These are phyloP conservation scores for Drosophila paramelanica DNA, from an alignment of 2,888 invertebrate genomes.

Conservation along the genomic window DNA sequence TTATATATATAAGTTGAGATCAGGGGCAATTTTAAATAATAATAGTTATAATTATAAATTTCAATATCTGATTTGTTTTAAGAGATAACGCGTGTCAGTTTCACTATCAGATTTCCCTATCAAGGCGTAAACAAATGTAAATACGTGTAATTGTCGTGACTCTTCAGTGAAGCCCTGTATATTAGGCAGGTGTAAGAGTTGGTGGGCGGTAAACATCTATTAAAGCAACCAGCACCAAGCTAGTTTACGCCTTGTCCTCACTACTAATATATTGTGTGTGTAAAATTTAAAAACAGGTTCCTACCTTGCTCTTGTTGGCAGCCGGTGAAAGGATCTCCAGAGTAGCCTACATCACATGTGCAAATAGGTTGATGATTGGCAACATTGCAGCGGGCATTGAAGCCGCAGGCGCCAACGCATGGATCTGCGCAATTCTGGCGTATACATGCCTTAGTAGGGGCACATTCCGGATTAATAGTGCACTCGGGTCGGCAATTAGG, in stretches of 20 bases:
- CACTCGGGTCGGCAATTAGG: slow-evolving; percentile 89
- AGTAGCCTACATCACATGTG: slow-evolving; percentile 86
- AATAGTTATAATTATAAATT: not conserved
- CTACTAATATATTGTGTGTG: slow-evolving; percentile 32
- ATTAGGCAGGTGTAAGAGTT: slow-evolving; percentile 35
- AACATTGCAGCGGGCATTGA: slow-evolving; percentile 88
- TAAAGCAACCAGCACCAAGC: slow-evolving; percentile 85
- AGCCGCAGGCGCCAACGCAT: slow-evolving; percentile 89
- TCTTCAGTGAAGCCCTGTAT: slow-evolving; percentile 24
- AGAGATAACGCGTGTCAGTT: slow-evolving; percentile 43
- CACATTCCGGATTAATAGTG: slow-evolving; percentile 86
- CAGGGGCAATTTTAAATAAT: slow-evolving; percentile 23
- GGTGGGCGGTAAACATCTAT: slow-evolving; percentile 76
- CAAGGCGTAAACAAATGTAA: slow-evolving; percentile 60
- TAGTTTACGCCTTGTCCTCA: slow-evolving; percentile 73
- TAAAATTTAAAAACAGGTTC: slow-evolving; percentile 58
- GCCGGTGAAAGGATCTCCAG: slow-evolving; percentile 88
- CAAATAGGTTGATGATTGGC: slow-evolving; percentile 86
- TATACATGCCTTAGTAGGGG: slow-evolving; percentile 86
- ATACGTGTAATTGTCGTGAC: slow-evolving; percentile 40
- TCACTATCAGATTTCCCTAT: slow-evolving; percentile 48
- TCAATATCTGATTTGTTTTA: slow-evolving; percentile 2
- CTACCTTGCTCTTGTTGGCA: slow-evolving; percentile 86
- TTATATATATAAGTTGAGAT: slow-evolving; percentile 15
- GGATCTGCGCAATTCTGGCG: slow-evolving; percentile 87